Evolutionary conservation across 2,888 invertebrate genomes (phyloP).

Genomic region (Leptopterna dolabrata): DNA sequence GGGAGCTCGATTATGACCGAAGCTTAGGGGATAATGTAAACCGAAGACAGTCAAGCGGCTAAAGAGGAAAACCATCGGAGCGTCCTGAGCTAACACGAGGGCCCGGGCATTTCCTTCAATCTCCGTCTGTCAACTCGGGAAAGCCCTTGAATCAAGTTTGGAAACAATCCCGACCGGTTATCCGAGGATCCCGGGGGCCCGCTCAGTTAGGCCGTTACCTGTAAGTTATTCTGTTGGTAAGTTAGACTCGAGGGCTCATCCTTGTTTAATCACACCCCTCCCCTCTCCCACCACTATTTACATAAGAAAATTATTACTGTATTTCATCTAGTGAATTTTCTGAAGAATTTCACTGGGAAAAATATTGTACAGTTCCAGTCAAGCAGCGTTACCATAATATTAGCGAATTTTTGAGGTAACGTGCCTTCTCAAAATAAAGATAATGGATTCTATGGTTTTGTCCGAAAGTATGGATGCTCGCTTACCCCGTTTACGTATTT

Average conservation of each 20-base stretch:
- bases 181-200: constrained; percentile 30
- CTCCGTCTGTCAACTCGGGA: constrained; percentile 40
- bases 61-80: constrained; percentile 31
- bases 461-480: too few relatives aligned
- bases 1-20: constrained; percentile 28
- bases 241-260: neutral
- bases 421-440: too few relatives aligned
- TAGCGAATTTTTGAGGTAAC: too few relatives aligned
- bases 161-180: constrained; percentile 47
- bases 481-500: too few relatives aligned
- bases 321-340: neutral
- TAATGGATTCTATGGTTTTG: too few relatives aligned
- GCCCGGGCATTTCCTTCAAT: constrained; percentile 13
- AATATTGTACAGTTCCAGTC: too few relatives aligned
- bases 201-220: constrained; percentile 44
- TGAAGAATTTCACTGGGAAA: neutral
- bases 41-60: constrained; percentile 30
- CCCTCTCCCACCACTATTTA: neutral
- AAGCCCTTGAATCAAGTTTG: constrained; percentile 46
- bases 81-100: constrained; percentile 30
- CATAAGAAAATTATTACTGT: constrained; percentile 21
- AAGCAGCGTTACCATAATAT: too few relatives aligned
- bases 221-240: constrained; percentile 47
- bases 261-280: constrained; percentile 36
- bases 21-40: neutral